Evolutionary conservation across 92 coral and sea anemone genomes (phyloP).

Genomic region (Actinostola sp.): DNA sequence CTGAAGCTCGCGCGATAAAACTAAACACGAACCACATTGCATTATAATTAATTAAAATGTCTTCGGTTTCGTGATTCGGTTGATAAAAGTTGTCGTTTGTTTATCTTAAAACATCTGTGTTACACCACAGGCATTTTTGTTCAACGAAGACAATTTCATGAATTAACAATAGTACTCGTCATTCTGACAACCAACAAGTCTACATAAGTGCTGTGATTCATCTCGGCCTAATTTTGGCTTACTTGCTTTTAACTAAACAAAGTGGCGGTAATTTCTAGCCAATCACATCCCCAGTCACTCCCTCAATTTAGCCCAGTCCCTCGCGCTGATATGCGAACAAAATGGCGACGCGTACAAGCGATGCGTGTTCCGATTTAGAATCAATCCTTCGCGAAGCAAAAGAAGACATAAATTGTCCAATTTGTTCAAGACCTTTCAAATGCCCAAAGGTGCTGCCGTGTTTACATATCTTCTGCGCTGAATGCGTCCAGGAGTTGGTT

Average conservation of each 20-base stretch:
- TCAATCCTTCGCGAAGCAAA: slow-evolving; percentile 8
- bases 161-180: too few relatives aligned
- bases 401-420: slow-evolving; percentile 30
- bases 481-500: slow-evolving; percentile 39
- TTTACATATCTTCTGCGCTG: slow-evolving; percentile 40
- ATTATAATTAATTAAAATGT: too few relatives aligned
- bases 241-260: background rate
- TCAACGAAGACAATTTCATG: too few relatives aligned
- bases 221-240: background rate
- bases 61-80: too few relatives aligned
- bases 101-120: too few relatives aligned
- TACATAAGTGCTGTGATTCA: slow-evolving; percentile 4
- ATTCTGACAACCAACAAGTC: slow-evolving; percentile 3
- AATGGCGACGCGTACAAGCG: slow-evolving; percentile 50
- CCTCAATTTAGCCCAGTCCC: slow-evolving; percentile 11
- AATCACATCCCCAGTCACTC: slow-evolving; percentile 6
- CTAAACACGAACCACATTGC: too few relatives aligned
- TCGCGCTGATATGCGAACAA: slow-evolving; percentile 21
- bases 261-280: background rate
- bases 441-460: slow-evolving; percentile 43
- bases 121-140: too few relatives aligned
- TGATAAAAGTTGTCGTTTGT: too few relatives aligned
- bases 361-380: slow-evolving; percentile 10
- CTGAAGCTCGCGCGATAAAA: too few relatives aligned
- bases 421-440: slow-evolving; percentile 39